Percentiles rank a stretch among this genome's conserved stretches.
Evolutionary conservation across 2,797 vertebrate genomes (phyloP).

Genomic region (Fringilla coelebs): DNA sequence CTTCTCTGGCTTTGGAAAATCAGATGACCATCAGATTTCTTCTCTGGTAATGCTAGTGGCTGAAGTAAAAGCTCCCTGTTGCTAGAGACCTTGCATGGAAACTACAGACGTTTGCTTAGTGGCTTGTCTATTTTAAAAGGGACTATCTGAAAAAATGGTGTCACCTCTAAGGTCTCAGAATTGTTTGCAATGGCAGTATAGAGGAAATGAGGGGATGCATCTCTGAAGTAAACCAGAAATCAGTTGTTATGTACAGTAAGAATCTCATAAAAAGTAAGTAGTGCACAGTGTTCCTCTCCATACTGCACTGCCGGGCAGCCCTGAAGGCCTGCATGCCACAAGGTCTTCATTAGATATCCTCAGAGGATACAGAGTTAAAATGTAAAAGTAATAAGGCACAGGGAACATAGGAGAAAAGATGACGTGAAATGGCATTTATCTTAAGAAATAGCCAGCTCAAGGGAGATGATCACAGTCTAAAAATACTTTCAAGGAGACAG

Average conservation of each 20-base stretch:
- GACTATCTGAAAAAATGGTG: not conserved
- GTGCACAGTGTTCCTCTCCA: not conserved
- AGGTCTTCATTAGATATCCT: not conserved
- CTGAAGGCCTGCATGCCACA: not conserved
- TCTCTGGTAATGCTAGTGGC: not conserved
- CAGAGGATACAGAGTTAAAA: not conserved
- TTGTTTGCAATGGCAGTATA: not conserved
- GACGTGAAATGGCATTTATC: slow-evolving; percentile 15
- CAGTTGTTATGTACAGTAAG: not conserved
- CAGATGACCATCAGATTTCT: not conserved
- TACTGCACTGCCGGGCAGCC: not conserved
- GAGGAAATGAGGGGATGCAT: not conserved
- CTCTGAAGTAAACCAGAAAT: not conserved
- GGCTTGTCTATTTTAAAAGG: not conserved
- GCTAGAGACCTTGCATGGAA: not conserved
- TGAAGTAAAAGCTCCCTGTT: not conserved
- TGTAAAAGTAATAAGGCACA: not conserved
- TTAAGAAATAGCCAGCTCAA: slow-evolving; percentile 28
- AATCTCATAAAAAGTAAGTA: not conserved
- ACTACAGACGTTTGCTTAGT: not conserved
- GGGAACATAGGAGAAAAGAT: not conserved
- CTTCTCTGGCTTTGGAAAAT: slow-evolving; percentile 18
- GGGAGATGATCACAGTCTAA: slow-evolving; percentile 35
- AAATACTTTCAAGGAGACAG: slow-evolving; percentile 54
- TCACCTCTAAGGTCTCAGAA: not conserved